These are phyloP conservation scores for Oryzias curvinotus DNA, from an alignment of 2,113 vertebrate genomes.

Conservation along the genomic window DNA sequence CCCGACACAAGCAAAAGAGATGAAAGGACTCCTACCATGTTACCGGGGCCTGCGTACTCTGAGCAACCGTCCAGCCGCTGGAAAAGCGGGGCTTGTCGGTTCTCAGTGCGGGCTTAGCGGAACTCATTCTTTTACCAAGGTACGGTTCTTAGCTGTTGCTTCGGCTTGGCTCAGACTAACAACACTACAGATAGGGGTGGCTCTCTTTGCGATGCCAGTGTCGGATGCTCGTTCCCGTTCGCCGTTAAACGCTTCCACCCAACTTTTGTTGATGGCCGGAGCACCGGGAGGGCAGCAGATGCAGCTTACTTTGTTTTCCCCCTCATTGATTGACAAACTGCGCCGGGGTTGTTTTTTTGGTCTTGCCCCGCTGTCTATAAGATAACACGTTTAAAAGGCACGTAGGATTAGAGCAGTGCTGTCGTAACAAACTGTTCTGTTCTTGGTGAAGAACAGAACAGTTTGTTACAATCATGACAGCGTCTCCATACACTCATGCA, in stretches of 20 bases:
- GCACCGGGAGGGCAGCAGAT: conserved; percentile 22
- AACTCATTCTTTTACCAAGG: conserved; percentile 65
- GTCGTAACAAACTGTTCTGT: too few relatives aligned
- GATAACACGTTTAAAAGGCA: too few relatives aligned
- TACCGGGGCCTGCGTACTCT: conserved; percentile 58
- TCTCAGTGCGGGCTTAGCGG: conserved; percentile 71
- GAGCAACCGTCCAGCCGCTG: conserved; percentile 56
- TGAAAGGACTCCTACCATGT: conserved; percentile 61
- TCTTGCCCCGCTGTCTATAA: too few relatives aligned
- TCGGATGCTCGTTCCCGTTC: conserved; percentile 18
- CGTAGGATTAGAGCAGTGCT: too few relatives aligned
- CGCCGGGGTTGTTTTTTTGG: background rate
- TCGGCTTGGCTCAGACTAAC: background rate
- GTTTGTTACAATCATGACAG: too few relatives aligned
- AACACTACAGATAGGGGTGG: too few relatives aligned
- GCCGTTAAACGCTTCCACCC: background rate
- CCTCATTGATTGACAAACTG: conserved; percentile 3
- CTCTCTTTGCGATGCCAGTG: background rate
- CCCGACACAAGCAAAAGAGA: conserved; percentile 44
- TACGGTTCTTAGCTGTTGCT: conserved; percentile 47
- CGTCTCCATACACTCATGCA: too few relatives aligned
- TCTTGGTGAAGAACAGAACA: too few relatives aligned
- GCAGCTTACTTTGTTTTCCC: conserved; percentile 8
- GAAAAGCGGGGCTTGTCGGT: conserved; percentile 51
- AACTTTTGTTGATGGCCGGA: too few relatives aligned